These are phyloP conservation scores for Eunapius fragilis DNA, from an alignment of 37 sponge, comb jelly and placozoan genomes.

Conservation along the genomic window DNA sequence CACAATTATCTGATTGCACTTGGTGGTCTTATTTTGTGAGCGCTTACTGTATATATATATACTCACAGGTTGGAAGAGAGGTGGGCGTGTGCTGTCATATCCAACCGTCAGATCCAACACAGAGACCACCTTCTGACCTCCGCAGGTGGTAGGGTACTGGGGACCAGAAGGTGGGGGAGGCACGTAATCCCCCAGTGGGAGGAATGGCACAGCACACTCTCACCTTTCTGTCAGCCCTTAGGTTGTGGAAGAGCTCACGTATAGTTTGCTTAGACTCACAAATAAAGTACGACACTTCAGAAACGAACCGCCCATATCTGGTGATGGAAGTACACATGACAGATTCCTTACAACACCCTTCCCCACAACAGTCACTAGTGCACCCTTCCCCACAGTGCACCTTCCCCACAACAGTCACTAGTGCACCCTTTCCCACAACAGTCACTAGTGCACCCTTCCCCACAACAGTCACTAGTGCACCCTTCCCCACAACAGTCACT, in stretches of 20 bases:
- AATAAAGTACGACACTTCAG: constrained; percentile 81
- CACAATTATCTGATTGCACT: too few species aligned
- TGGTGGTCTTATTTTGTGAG: too few species aligned
- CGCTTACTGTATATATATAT: too few species aligned
- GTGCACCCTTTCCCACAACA: too few species aligned
- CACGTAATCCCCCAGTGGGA: too few species aligned
- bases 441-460: too few species aligned
- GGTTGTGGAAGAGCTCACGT: constrained; percentile 47
- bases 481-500: background rate
- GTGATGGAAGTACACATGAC: background rate
- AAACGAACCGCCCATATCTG: constrained; percentile 80
- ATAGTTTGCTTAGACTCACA: constrained; percentile 75
- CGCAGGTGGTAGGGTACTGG: constrained; percentile 80
- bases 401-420: too few species aligned
- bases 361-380: background rate
- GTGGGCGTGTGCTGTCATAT: constrained; percentile 82
- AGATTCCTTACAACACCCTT: too few species aligned
- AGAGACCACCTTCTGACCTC: constrained; percentile 52
- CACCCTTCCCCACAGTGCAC: background rate
- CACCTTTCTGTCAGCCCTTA: constrained; percentile 71
- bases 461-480: background rate
- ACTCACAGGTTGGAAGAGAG: constrained; percentile 79
- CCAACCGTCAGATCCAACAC: constrained; percentile 94
- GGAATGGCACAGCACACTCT: too few species aligned
- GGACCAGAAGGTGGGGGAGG: background rate